These are phyloP conservation scores for Molanna angustata DNA, from an alignment of 2,888 invertebrate genomes.

Conservation along the genomic window DNA sequence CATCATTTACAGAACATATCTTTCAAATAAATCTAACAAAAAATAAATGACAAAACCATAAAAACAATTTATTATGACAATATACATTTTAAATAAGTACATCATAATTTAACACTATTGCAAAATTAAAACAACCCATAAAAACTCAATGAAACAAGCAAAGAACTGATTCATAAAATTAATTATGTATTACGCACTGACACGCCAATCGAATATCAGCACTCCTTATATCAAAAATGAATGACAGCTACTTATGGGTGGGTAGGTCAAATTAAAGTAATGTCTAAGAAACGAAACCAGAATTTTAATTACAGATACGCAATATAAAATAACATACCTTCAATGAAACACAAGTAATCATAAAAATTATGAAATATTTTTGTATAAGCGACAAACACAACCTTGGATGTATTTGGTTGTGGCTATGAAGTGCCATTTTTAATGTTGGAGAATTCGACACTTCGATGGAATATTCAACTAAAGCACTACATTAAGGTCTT, in stretches of 20 bases:
- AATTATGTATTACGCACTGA: no score
- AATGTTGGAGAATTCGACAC: neutral
- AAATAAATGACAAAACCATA: no score
- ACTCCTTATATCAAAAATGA: no score
- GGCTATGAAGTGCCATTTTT: slow-evolving; percentile 22
- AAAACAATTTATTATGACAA: no score
- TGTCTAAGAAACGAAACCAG: neutral
- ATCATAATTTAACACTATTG: no score
- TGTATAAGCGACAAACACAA: slow-evolving; percentile 12
- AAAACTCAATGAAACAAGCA: no score
- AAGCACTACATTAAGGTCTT: neutral
- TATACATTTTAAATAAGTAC: no score
- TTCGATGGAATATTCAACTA: slow-evolving; percentile 8
- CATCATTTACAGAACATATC: no score
- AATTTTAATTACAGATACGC: neutral
- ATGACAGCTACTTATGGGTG: slow-evolving; percentile 15
- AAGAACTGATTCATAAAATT: no score
- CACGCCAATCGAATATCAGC: no score
- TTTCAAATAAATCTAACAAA: no score
- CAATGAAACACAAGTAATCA: slow-evolving; percentile 9
- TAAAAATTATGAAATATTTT: slow-evolving; percentile 13
- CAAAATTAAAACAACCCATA: no score
- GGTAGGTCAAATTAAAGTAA: slow-evolving; percentile 12
- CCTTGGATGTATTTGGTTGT: slow-evolving; percentile 17
- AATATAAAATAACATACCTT: slow-evolving; percentile 17